A percentile compares a stretch with the other conserved stretches of the same genome.
Conservation (phyloP, 2,888 invertebrate species). For the Oxycera nigricornis region DNA sequence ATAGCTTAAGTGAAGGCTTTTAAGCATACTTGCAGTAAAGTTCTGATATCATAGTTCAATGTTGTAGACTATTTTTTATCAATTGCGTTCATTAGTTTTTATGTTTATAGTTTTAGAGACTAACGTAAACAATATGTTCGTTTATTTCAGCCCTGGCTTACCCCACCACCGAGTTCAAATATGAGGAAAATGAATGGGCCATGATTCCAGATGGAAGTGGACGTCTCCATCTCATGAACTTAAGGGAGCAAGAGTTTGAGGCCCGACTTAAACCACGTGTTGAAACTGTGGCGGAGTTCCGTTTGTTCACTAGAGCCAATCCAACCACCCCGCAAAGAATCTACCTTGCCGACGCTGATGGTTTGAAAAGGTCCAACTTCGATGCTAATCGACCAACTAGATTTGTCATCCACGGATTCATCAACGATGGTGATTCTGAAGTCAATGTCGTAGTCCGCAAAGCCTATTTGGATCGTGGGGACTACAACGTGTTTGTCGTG, state of each 20-base stretch:
- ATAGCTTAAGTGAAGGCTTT: no score
- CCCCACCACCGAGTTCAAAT: neutral
- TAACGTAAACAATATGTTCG: no score
- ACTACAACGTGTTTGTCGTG: constrained; percentile 68
- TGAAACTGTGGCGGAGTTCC: constrained; percentile 25
- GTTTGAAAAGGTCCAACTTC: constrained; percentile 15
- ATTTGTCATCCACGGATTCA: constrained; percentile 67
- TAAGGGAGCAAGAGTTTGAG: neutral
- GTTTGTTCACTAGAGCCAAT: constrained; percentile 10
- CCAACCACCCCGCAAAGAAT: constrained; percentile 19
- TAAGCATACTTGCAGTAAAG: no score
- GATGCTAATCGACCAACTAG: constrained; percentile 47
- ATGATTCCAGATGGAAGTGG: constrained; percentile 33
- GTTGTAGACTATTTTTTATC: no score
- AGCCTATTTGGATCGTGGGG: constrained; percentile 66
- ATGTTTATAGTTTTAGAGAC: no score
- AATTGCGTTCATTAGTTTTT: no score
- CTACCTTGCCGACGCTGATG: neutral
- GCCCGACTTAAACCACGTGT: neutral
- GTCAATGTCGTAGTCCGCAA: constrained; percentile 53
- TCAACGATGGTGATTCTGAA: constrained; percentile 64
- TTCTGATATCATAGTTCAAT: no score
- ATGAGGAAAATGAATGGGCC: constrained; percentile 29
- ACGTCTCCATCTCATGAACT: constrained; percentile 15
- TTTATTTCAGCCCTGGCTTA: constrained; percentile 8